phyloP scores from a whole-genome alignment of 2,113 vertebrate species.

The Catharus minimus region DNA sequence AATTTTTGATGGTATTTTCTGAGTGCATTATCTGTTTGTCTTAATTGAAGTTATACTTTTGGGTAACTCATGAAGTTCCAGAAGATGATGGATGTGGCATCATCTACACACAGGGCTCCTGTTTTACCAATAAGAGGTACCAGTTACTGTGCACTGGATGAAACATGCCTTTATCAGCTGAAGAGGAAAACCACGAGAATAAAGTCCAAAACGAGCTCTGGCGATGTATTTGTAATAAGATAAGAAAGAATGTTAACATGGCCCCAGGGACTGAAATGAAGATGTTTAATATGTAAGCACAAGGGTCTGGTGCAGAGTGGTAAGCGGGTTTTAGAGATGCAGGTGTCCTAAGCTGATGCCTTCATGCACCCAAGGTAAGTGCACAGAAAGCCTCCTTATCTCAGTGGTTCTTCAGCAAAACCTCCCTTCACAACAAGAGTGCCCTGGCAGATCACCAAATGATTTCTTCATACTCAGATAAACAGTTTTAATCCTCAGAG shows the following conservation, averaged over 20 bases:
- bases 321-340: neutral
- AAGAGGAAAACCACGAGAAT: constrained; percentile 18
- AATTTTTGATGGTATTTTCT: neutral
- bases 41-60: neutral
- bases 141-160: neutral
- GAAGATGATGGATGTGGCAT: neutral
- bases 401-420: constrained; percentile 36
- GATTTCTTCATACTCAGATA: constrained; percentile 51
- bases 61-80: neutral
- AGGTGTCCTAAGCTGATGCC: neutral
- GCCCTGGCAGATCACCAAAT: constrained; percentile 60
- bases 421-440: constrained; percentile 23
- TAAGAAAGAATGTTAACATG: constrained; percentile 11
- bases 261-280: neutral
- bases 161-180: neutral
- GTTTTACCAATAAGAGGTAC: neutral
- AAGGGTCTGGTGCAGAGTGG: neutral
- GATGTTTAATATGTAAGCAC: neutral
- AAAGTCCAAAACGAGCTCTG: constrained; percentile 8
- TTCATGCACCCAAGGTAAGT: neutral
- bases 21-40: neutral
- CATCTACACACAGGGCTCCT: neutral
- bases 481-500: constrained; percentile 62
- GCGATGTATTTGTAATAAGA: neutral
- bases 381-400: constrained; percentile 18